These are phyloP conservation scores for Suillia variegata DNA, from an alignment of 2,888 invertebrate genomes.

Conservation along the genomic window DNA sequence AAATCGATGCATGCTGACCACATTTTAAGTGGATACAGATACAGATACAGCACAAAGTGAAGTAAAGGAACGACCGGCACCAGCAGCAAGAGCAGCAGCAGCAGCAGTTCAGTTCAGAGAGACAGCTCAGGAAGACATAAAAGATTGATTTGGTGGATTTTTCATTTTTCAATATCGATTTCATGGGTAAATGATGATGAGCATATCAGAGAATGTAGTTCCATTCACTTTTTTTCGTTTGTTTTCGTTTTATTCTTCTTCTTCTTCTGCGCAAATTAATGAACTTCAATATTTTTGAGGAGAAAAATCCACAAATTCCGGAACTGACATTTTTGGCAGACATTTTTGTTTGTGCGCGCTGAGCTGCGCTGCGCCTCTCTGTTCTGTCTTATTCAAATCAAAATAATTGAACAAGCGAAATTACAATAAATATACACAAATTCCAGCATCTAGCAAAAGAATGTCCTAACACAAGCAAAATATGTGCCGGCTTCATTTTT, in stretches of 20 bases:
- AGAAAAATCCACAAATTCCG: too few relatives aligned
- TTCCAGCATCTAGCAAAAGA: slow-evolving; percentile 31
- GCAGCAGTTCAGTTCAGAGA: too few relatives aligned
- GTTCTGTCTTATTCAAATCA: not conserved
- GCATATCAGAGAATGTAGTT: not conserved
- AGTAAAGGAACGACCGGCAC: too few relatives aligned
- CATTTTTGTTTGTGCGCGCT: not conserved
- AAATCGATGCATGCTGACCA: slow-evolving; percentile 35
- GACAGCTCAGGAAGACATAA: not conserved
- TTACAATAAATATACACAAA: slow-evolving; percentile 21
- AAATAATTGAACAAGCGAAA: not conserved
- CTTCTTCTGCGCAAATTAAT: slow-evolving; percentile 30
- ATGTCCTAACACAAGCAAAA: not conserved
- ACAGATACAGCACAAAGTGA: not conserved
- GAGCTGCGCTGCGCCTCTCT: too few relatives aligned
- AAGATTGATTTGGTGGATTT: slow-evolving; percentile 39
- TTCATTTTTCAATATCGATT: slow-evolving; percentile 30
- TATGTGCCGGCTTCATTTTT: not conserved
- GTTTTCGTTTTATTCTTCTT: too few relatives aligned
- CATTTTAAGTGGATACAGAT: slow-evolving; percentile 5
- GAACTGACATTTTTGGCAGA: too few relatives aligned
- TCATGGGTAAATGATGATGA: slow-evolving; percentile 18
- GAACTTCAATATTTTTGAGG: slow-evolving; percentile 17
- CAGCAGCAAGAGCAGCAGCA: too few relatives aligned
- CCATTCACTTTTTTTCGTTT: too few relatives aligned